phyloP scores from a whole-genome alignment of 2,888 invertebrate genomes.

The Netelia inedita region DNA sequence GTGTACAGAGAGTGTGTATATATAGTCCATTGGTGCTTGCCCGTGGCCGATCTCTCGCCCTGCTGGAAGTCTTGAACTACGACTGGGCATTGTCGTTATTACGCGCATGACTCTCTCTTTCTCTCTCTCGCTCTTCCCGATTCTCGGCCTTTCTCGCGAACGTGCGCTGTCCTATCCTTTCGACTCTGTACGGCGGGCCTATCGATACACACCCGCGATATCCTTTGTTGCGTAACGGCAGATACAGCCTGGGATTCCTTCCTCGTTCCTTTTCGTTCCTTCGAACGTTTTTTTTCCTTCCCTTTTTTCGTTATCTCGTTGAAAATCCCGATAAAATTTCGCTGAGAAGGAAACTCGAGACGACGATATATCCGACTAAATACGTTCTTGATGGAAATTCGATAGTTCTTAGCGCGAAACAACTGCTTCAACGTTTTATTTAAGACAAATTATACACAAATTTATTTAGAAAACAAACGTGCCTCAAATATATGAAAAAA shows the following conservation, averaged over 20 bases:
- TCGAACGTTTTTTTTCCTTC: neutral
- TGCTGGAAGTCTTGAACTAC: slow-evolving; percentile 68
- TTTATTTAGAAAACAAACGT: too few species aligned
- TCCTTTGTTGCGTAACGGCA: slow-evolving; percentile 67
- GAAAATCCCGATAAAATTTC: slow-evolving; percentile 56
- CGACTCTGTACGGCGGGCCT: slow-evolving; percentile 33
- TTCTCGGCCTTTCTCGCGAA: slow-evolving; percentile 1
- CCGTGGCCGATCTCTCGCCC: slow-evolving; percentile 69
- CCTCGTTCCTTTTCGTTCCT: slow-evolving; percentile 55
- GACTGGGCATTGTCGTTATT: slow-evolving; percentile 70
- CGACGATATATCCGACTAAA: slow-evolving; percentile 27
- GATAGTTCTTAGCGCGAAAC: slow-evolving; percentile 14
- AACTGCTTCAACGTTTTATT: too few species aligned
- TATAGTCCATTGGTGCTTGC: slow-evolving; percentile 60
- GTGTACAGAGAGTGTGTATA: slow-evolving; percentile 57
- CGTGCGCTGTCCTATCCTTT: slow-evolving; percentile 15
- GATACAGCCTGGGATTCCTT: slow-evolving; percentile 55
- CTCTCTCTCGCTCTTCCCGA: slow-evolving; percentile 33
- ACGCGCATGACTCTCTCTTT: slow-evolving; percentile 66
- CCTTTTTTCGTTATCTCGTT: slow-evolving; percentile 20
- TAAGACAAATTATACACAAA: too few species aligned
- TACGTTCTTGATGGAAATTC: slow-evolving; percentile 18
- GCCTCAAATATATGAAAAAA: slow-evolving; percentile 22
- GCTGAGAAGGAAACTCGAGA: slow-evolving; percentile 52
- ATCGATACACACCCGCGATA: slow-evolving; percentile 74